Evolutionary conservation across 2,113 vertebrate species (phyloP), one percentile per base, ranked within the genome.

Genomic region (Pterocles gutturalis): DNA sequence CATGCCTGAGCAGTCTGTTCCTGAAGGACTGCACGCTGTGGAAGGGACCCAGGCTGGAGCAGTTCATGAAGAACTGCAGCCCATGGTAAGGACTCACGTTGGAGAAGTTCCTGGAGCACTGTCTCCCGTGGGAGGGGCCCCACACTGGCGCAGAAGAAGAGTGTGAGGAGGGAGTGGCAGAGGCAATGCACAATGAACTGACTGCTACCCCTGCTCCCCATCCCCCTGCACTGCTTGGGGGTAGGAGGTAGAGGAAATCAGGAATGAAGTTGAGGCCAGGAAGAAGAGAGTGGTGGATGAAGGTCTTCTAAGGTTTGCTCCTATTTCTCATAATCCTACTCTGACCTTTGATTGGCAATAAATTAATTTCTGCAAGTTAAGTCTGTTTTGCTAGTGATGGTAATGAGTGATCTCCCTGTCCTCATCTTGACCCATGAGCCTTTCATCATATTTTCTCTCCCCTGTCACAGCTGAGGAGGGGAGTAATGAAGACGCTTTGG

Each of bases 201-300:
- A 41, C 41, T 41, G 41, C 13, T 61, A 22, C 3, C 4, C 20
- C 4, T 24, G 41, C 34, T 66, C 21, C 29, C 9, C 2, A 17
- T 25, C 15, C 25, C 38, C 15, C 64, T 53, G 34, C 8, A 8
- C 13, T 2, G 3, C 34, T 46, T 2, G 1, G 5, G 19, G 18
- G 9, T 7, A 45, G 34, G 4, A 80, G 11, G 13, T 3, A 60
- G 31, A 75, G 57, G 70, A 85, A 66, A n/a, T 12, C 0, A 2
- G 13, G 16, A 46, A 6, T 41, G 25, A 84, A 77, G 13, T 10
- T n/a, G 12, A 41, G 22, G 20, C 16, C 11, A 9, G 22, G 79
- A 70, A 82, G 28, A 82, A 34, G 18, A 6, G 2, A 79, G 21
- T 16, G 5, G 8, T 22, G 2, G 4, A 17, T 11, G 24, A 41